Conservation (phyloP, 2,113 vertebrate genomes). For the Trichechus manatus region DNA sequence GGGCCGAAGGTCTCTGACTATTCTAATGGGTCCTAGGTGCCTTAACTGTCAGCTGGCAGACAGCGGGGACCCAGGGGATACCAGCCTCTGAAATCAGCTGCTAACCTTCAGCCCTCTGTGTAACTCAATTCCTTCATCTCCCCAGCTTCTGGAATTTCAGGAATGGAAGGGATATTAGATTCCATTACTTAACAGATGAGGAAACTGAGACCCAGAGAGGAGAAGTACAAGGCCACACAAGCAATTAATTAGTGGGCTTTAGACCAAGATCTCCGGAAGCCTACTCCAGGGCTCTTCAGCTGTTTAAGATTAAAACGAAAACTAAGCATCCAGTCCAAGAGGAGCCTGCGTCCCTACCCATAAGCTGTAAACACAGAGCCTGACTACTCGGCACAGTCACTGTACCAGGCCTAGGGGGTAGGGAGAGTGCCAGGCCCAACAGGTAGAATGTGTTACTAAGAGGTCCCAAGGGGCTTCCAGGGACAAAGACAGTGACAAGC, state of each 20-base stretch:
- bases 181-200: neutral
- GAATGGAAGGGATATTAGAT: neutral
- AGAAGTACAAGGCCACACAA: neutral
- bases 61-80: neutral
- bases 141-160: neutral
- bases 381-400: accelerated
- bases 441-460: neutral
- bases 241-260: neutral
- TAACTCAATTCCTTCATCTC: neutral
- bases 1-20: neutral
- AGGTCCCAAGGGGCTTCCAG: neutral
- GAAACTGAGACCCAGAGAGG: neutral
- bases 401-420: neutral
- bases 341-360: too few relatives aligned
- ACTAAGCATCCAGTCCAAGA: neutral
- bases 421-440: neutral
- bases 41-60: neutral
- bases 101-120: neutral
- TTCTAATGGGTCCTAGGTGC: neutral
- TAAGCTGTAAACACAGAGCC: neutral
- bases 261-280: neutral
- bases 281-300: neutral
- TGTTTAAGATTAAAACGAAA: neutral
- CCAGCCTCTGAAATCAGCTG: neutral
- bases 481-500: slow-evolving; percentile 63